Conservation (phyloP, 2,797 vertebrate genomes). For the Cygnus olor region DNA sequence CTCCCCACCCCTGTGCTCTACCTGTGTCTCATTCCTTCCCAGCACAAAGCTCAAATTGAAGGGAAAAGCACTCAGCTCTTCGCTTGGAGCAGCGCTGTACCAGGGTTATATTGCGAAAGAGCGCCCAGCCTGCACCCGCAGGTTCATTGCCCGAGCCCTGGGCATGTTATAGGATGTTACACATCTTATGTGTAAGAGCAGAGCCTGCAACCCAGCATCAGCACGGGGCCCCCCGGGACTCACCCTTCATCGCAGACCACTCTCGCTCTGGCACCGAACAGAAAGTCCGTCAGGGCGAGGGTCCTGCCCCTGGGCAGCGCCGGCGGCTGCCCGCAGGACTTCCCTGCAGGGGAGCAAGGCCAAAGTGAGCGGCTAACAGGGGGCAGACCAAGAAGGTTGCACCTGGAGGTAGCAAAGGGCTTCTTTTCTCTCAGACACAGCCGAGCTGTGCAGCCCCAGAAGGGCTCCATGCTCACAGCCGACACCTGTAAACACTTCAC, state of each 20-base stretch:
- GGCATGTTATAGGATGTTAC: too few species aligned
- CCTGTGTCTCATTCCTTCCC: neutral
- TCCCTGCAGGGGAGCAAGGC: conserved; percentile 37
- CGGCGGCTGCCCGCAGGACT: conserved; percentile 21
- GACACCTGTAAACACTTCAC: accelerated
- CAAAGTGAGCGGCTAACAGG: neutral
- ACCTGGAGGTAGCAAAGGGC: accelerated
- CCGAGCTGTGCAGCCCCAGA: accelerated
- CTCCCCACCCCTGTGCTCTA: neutral
- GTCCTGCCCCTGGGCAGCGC: neutral
- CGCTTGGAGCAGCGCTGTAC: accelerated
- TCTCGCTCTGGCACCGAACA: conserved; percentile 37
- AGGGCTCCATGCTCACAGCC: accelerated
- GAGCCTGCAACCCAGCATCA: neutral
- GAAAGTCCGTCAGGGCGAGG: neutral
- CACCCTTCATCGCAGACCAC: conserved; percentile 71
- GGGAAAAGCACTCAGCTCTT: neutral
- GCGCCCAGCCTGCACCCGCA: accelerated
- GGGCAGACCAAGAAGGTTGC: neutral
- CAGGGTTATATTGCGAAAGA: accelerated
- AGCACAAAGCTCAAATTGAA: neutral
- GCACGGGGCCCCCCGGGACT: neutral
- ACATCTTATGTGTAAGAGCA: too few species aligned
- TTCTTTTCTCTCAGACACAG: accelerated
- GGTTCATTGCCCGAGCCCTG: too few species aligned